Conservation (phyloP, 2,113 vertebrate genomes). For the Thinocorus orbignyianus region DNA sequence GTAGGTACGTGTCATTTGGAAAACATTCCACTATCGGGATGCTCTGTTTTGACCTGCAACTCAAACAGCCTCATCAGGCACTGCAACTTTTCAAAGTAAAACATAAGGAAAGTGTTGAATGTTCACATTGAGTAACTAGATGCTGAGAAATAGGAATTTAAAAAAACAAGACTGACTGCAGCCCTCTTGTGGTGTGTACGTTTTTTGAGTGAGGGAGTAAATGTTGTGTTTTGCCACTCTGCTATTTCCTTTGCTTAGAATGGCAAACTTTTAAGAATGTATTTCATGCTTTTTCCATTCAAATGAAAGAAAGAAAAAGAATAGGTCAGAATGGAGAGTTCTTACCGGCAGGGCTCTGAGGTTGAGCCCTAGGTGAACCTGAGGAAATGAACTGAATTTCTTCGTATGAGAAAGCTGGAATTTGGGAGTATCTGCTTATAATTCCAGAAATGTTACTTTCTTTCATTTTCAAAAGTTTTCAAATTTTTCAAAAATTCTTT, state of each 20-base stretch:
- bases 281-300: background rate
- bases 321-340: background rate
- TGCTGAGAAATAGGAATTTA: constrained; percentile 1
- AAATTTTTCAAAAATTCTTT: background rate
- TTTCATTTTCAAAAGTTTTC: background rate
- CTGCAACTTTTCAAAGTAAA: background rate
- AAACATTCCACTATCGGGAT: background rate
- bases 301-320: background rate
- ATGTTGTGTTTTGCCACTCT: background rate
- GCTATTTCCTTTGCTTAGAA: background rate
- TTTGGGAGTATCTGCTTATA: background rate
- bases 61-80: fast-evolving
- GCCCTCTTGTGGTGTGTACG: background rate
- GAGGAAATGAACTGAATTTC: background rate
- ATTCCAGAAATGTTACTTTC: background rate
- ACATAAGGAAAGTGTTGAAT: background rate
- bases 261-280: background rate
- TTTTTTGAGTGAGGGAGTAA: background rate
- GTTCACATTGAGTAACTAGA: background rate
- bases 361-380: background rate
- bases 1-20: background rate
- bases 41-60: background rate
- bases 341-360: background rate
- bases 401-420: background rate
- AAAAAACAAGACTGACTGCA: constrained; percentile 30